Base-by-base conservation (phyloP, 2,797 vertebrate genomes). In the Manis pentadactyla region DNA sequence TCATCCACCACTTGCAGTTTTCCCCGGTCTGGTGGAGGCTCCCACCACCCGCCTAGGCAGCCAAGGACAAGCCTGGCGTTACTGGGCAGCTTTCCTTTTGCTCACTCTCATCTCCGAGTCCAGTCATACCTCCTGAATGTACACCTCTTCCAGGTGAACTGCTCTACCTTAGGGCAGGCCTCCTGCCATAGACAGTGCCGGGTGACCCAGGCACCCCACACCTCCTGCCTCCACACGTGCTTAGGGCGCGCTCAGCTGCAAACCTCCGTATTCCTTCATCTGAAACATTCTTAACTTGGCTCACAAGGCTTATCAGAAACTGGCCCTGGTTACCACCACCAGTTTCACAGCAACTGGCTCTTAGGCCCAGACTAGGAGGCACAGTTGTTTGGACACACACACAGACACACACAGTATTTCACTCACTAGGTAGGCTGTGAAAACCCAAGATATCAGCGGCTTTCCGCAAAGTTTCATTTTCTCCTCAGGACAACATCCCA, bases 401-500 rank as follows among this genome's bases (percentile, higher is more conserved):
- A 17, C n/a, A 34, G 5, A 42, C 21, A 59, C 39, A 61, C 4
- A 17, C n/a, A 34, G 5, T 11, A 29, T 12, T 57, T 46, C 31
- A 68, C 8, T n/a, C 53, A 63, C 49, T 15, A 42, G 21, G 31
- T 27, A 55, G 0, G 21, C 17, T 37, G 37, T 7, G 23, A 73
- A 74, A 69, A 57, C 46, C 77, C 27, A 51, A 1, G 14, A 49
- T 46, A 46, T 34, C 8, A 17, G 78, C 1, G 4, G 37, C n/a
- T 87, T 7, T 34, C 39, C 3, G 1, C 4, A 1, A 42, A 84
- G 46, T 1, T 39, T 2, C 49, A 23, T 8, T 34, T 61, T 55
- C 69, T 37, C 5, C 78, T 46, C 29, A 9, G 0, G 8, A 23
- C 1, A n/a, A 31, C 21, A 27, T 3, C 6, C 3, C 37, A 27